Evolutionary conservation across 30 jellyfish, hydroid and myxozoan species (phyloP).

Genomic region (Euphysa ruthae): DNA sequence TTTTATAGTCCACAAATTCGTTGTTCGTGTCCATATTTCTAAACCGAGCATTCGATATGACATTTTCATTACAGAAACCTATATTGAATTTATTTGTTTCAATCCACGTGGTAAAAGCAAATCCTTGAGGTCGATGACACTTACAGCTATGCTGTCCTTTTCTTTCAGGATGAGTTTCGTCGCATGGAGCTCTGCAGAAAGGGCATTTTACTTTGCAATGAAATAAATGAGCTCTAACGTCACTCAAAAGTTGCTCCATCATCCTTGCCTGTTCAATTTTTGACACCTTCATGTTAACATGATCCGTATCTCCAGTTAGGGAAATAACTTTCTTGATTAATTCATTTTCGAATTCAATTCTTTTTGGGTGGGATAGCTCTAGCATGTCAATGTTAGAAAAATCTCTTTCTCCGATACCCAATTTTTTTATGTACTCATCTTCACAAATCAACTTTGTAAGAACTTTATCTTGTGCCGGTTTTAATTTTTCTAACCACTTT

Average conservation of each 20-base stretch:
- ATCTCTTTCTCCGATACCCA: neutral
- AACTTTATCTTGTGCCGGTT: neutral
- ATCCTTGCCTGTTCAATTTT: too few relatives aligned
- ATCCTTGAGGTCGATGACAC: constrained; percentile 9
- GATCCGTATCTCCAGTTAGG: neutral
- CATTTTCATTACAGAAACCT: neutral
- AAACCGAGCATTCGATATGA: neutral
- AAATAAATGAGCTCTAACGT: too few relatives aligned
- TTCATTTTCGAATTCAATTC: neutral
- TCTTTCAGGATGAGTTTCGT: neutral
- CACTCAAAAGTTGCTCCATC: too few relatives aligned
- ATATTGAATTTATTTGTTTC: neutral
- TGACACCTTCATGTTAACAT: too few relatives aligned
- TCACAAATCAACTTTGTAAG: neutral
- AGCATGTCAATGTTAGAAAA: neutral
- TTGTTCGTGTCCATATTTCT: neutral
- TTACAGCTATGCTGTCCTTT: neutral
- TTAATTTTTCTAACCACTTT: neutral
- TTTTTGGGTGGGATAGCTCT: neutral
- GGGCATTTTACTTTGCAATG: constrained; percentile 7
- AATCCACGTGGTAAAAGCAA: neutral
- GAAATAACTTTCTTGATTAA: neutral
- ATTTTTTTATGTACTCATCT: neutral
- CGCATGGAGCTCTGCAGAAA: constrained; percentile 6
- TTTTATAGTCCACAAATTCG: neutral